Percentiles rank a stretch among this genome's conserved stretches.
phyloP scores from a whole-genome alignment of 1,140 invertebrate species.

The Holotrichia oblita region DNA sequence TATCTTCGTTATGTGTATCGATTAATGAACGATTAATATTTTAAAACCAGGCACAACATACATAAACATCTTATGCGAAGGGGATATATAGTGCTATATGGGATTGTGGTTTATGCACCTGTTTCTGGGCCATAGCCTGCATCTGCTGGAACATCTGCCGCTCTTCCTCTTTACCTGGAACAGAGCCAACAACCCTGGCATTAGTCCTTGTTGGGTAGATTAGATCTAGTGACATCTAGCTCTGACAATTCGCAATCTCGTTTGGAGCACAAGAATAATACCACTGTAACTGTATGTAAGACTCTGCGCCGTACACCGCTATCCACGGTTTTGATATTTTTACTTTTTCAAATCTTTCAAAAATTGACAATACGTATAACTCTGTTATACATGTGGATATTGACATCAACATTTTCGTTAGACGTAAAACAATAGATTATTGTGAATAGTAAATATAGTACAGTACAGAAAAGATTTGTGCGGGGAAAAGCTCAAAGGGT shows the following conservation, averaged over 20 bases:
- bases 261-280: conserved; percentile 37
- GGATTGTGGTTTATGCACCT: conserved; percentile 74
- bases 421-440: neutral
- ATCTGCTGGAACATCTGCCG: conserved; percentile 95
- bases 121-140: conserved; percentile 94
- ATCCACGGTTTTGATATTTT: conserved; percentile 25
- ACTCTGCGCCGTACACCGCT: conserved; percentile 44
- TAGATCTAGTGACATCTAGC: conserved; percentile 37
- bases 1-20: neutral
- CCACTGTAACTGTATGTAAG: conserved; percentile 46
- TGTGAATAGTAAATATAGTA: conserved; percentile 25
- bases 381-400: conserved; percentile 18
- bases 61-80: neutral
- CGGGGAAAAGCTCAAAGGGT: conserved; percentile 49
- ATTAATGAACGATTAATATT: neutral
- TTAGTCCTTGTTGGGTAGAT: conserved; percentile 51
- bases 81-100: conserved; percentile 16
- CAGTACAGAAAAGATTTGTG: conserved; percentile 46
- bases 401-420: neutral
- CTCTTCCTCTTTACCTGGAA: conserved; percentile 93
- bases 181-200: conserved; percentile 59
- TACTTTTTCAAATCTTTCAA: conserved; percentile 24
- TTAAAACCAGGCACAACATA: neutral
- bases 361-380: conserved; percentile 27
- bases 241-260: conserved; percentile 30